Evolutionary conservation across 2,888 invertebrate species (phyloP), one percentile per base, ranked within the genome.

Genomic region (Aricia artaxerxes): DNA sequence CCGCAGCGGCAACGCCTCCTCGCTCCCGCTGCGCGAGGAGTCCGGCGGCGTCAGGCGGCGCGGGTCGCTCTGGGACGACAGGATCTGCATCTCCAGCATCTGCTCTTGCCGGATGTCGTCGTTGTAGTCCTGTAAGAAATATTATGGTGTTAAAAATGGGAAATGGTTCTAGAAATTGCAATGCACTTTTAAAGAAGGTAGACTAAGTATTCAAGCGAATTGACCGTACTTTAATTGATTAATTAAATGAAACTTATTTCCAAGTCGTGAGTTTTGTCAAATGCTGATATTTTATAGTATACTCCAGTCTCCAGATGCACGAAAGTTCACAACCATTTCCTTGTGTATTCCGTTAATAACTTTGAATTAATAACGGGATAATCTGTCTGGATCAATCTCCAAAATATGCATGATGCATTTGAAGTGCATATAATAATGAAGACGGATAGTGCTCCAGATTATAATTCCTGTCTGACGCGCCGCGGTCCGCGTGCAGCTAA

Each of bases 41-140:
- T 92, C 92, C 0, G 93, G 92, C 2, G 93, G 94, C 1, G 92
- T 92, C 76, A 93, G 89, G 73, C 91, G 87, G 53, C 94, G 89
- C 85, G 92, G 93, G 82, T 95, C 94, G 81, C 84, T 90, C 88
- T 95, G 91, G 7, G 95, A 95, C 5, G 97, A 97, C 83, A 98
- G 91, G 82, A 97, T 97, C 94, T 97, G 97, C 97, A 98, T 97
- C 91, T 98, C 98, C 95, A 98, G 96, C 97, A 98, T 97, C 91
- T 98, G 98, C 87, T 98, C 97, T 90, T 98, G 98, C 85, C 98
- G 95, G 85, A 98, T 98, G 87, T 98, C 98, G 87, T 98, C 98
- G 89, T 98, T 98, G 95, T 97, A 97, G 90, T 98, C 98, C 97
- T 98, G 95, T 0, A 85, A 88, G 31, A 64, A 64, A 60, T 60